Evolutionary conservation across 2,797 vertebrate species (phyloP), one percentile per base, ranked within the genome.

Genomic region (Pampus argenteus): DNA sequence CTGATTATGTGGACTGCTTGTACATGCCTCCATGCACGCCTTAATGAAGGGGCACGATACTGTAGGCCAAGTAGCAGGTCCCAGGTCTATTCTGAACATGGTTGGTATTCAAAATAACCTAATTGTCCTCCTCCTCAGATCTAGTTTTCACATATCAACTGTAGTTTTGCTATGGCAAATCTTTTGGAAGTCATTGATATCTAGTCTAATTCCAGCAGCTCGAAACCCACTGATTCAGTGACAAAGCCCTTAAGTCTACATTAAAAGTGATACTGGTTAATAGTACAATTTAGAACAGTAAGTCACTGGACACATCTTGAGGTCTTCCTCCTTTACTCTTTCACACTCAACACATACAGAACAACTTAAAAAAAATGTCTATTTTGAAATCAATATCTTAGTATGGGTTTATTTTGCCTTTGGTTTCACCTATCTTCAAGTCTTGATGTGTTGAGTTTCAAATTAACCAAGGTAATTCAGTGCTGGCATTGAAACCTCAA

Each of bases 1-100:
- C 66, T 85, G 66, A 86, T 81, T 82, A 68, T 48, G n/a, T 34
- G 62, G 54, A 70, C 61, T 40, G 47, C 52, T 47, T 52, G 23
- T 60, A 18, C 54, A 7, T 74, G 34, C 20, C n/a, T 67, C 50
- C 58, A 23, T 68, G 57, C 56, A 48, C 82, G 60, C 60, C 65
- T 78, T 74, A 78, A 70, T 57, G 29, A 68, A 1, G 20, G 9
- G 22, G 40, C 48, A 54, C 60, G 26, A 29, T 38, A 45, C 31
- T 36, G 17, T 26, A 13, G 45, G 25, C 50, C n/a, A n/a, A n/a
- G n/a, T 36, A 55, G 40, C 40, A 31, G 52, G 34, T 23, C 26
- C 31, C 47, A 61, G 31, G 11, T 40, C 10, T 22, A 10, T 56
- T 47, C 14, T 62, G 9, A 59, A n/a, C 20, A 22, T 49, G 40